A percentile compares a stretch with the other conserved stretches of the same genome.
Conservation (phyloP, 2,888 invertebrate species). For the Trissonchulus sp. region DNA sequence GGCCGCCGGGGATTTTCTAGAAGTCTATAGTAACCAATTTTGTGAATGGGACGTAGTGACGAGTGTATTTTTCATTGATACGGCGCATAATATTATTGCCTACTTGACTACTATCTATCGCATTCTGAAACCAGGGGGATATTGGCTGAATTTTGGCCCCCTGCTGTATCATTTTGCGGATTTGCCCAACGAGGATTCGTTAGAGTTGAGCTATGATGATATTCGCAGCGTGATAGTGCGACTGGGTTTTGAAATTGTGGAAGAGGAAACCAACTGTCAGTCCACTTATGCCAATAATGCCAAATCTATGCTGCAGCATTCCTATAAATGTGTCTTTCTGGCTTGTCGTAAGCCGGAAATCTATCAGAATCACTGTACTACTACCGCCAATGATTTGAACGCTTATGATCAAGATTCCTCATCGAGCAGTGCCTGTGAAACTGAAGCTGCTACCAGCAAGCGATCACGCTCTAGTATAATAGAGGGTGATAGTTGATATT, state of each 20-base stretch:
- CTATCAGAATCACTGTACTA: too few relatives aligned
- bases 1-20: slow-evolving; percentile 92
- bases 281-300: slow-evolving; percentile 88
- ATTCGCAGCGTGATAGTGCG: neutral
- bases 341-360: slow-evolving; percentile 81
- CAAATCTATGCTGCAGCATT: slow-evolving; percentile 82
- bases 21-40: slow-evolving; percentile 63
- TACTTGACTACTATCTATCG: slow-evolving; percentile 86
- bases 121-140: slow-evolving; percentile 72
- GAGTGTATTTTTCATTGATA: slow-evolving; percentile 97
- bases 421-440: too few relatives aligned
- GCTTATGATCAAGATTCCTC: too few relatives aligned
- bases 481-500: too few relatives aligned
- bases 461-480: too few relatives aligned
- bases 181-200: slow-evolving; percentile 71
- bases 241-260: slow-evolving; percentile 58
- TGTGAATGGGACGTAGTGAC: slow-evolving; percentile 83
- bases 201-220: slow-evolving; percentile 25
- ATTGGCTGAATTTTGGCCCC: slow-evolving; percentile 63
- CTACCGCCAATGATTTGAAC: too few relatives aligned
- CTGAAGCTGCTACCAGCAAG: too few relatives aligned
- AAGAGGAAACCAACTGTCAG: slow-evolving; percentile 69
- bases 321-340: slow-evolving; percentile 85
- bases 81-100: slow-evolving; percentile 88
- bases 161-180: slow-evolving; percentile 80